Evolutionary conservation across 2,797 vertebrate genomes (phyloP).

Genomic region (Atherinosoma microstoma): DNA sequence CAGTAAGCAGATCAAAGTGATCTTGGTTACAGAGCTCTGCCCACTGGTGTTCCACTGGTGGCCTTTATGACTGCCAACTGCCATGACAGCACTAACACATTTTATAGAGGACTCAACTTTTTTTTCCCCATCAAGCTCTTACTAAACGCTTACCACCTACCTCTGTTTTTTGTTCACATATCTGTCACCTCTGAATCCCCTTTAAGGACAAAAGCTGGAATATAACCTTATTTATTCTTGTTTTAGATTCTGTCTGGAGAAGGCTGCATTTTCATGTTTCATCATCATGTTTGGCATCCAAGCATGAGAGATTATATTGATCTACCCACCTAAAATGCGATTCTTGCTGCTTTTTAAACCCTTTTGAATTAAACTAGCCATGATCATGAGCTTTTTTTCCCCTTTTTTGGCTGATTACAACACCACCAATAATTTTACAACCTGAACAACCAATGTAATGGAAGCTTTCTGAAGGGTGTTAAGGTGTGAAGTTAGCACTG

Average conservation of each 20-base stretch:
- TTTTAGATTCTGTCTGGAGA: slow-evolving; percentile 1
- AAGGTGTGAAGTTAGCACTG: not conserved
- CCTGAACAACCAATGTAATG: not conserved
- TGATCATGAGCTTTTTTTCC: slow-evolving; percentile 12
- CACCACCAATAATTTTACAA: not conserved
- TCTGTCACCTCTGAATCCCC: slow-evolving; percentile 1
- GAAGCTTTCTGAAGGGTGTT: not conserved
- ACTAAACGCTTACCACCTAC: not conserved
- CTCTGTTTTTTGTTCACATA: slow-evolving; percentile 5
- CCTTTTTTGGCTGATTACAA: not conserved
- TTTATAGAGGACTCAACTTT: slow-evolving; percentile 3
- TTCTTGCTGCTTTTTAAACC: slow-evolving; percentile 8
- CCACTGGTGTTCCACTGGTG: not conserved
- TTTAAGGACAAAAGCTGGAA: slow-evolving; percentile 1
- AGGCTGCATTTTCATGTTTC: not conserved
- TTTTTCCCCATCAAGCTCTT: not conserved
- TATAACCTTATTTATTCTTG: not conserved
- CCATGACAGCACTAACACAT: slow-evolving; percentile 20
- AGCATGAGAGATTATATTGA: not conserved
- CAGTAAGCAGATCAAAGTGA: not conserved
- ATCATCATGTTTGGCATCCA: not conserved
- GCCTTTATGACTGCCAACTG: slow-evolving; percentile 3
- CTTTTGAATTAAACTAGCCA: slow-evolving; percentile 26
- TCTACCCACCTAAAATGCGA: not conserved
- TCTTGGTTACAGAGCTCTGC: not conserved